Percentiles rank a stretch among this genome's conserved stretches.
These are phyloP conservation scores for Lottia scabra DNA, from an alignment of 2,888 invertebrate genomes.

Conservation along the genomic window DNA sequence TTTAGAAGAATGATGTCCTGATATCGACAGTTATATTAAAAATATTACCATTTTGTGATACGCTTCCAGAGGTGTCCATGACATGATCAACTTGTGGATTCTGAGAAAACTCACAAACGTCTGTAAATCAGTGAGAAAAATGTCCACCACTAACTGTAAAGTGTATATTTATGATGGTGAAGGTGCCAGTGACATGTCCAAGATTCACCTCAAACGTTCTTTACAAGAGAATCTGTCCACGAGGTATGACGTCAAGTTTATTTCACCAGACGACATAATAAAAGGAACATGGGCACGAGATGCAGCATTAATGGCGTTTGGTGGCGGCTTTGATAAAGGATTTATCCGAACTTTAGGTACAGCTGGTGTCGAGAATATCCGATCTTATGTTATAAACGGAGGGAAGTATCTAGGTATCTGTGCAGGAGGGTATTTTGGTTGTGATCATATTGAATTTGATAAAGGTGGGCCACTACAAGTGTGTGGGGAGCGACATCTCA, in stretches of 20 bases:
- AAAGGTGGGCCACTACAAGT: conserved; percentile 59
- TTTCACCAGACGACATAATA: conserved; percentile 42
- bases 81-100: no score
- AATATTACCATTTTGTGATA: no score
- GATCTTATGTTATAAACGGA: conserved; percentile 54
- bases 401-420: conserved; percentile 63
- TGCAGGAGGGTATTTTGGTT: conserved; percentile 64
- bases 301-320: conserved; percentile 47
- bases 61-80: no score
- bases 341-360: conserved; percentile 48
- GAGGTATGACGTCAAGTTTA: conserved; percentile 29
- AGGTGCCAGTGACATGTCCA: conserved; percentile 33
- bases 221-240: conserved; percentile 26
- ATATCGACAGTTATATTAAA: no score
- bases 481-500: conserved; percentile 52
- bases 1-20: no score
- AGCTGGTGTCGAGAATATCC: conserved; percentile 44
- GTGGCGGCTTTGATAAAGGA: conserved; percentile 65
- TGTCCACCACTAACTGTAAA: conserved; percentile 1
- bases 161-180: conserved; percentile 41
- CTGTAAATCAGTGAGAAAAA: neutral
- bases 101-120: no score
- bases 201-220: conserved; percentile 22
- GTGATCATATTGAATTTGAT: conserved; percentile 61
- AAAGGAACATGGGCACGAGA: conserved; percentile 35